These are phyloP conservation scores for Smittia aterrima DNA, from an alignment of 2,888 invertebrate species.

Conservation along the genomic window DNA sequence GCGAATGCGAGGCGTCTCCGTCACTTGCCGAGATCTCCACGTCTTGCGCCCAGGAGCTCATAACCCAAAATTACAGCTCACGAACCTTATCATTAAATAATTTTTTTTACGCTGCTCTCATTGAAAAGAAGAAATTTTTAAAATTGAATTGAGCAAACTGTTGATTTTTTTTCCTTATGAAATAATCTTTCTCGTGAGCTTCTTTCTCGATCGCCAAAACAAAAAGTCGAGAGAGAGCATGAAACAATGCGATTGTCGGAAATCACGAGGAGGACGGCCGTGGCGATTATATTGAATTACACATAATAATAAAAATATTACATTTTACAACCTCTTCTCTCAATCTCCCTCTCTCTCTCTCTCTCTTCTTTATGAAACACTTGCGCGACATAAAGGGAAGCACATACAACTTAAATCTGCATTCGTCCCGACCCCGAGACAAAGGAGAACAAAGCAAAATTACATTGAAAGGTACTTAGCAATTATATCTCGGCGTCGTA, in stretches of 20 bases:
- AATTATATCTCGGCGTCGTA: slow-evolving; percentile 24
- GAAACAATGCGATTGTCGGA: neutral
- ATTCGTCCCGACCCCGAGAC: neutral
- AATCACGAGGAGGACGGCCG: slow-evolving; percentile 5
- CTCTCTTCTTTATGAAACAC: slow-evolving; percentile 26
- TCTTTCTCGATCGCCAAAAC: no score
- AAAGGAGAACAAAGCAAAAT: slow-evolving; percentile 8
- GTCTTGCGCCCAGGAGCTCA: slow-evolving; percentile 18
- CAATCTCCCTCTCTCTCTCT: neutral
- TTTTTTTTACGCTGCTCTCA: neutral
- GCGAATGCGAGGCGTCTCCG: neutral
- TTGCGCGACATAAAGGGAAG: slow-evolving; percentile 18
- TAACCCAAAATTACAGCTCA: slow-evolving; percentile 30
- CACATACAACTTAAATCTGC: neutral
- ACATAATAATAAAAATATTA: slow-evolving; percentile 36
- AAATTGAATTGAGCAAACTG: no score
- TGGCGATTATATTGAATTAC: slow-evolving; percentile 38
- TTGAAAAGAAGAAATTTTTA: neutral
- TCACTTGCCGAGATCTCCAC: slow-evolving; percentile 33
- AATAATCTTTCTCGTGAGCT: no score
- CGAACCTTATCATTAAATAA: slow-evolving; percentile 28
- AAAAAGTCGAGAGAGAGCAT: no score
- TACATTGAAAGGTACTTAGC: slow-evolving; percentile 25
- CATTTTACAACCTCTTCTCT: neutral
- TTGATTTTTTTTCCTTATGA: no score